phyloP scores from a whole-genome alignment of 2,888 invertebrate species.

The Drosophila diplacantha region DNA sequence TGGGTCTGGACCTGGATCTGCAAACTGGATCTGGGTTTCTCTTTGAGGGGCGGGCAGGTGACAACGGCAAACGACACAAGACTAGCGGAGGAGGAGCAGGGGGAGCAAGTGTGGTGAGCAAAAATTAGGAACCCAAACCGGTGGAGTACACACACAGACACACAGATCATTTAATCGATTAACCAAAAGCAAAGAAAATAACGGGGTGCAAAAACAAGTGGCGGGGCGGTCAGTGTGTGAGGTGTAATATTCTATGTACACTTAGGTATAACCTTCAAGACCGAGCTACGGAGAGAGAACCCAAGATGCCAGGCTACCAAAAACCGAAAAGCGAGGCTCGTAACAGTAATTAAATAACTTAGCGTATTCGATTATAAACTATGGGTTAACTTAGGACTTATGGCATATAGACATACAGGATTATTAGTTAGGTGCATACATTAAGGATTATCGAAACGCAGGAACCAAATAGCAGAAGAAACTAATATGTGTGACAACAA shows the following conservation, averaged over 20 bases:
- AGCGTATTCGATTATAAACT: constrained; percentile 47
- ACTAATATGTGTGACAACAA: constrained; percentile 39
- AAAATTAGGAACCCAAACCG: constrained; percentile 59
- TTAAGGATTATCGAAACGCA: constrained; percentile 26
- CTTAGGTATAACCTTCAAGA: constrained; percentile 43
- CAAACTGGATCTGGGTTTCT: constrained; percentile 7
- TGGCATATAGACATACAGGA: constrained; percentile 30
- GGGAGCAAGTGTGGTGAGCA: constrained; percentile 57
- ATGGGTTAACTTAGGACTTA: constrained; percentile 52
- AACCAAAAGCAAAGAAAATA: constrained; percentile 40
- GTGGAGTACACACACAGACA: constrained; percentile 13
- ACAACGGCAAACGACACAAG: constrained; percentile 69
- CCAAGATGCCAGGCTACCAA: constrained; percentile 46
- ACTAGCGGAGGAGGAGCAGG: constrained; percentile 52
- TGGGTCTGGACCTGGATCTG: constrained; percentile 8
- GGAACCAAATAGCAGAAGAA: constrained; percentile 6
- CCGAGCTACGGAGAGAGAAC: constrained; percentile 55
- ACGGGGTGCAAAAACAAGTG: constrained; percentile 53
- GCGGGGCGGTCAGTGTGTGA: constrained; percentile 33
- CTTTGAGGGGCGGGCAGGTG: constrained; percentile 6
- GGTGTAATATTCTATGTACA: constrained; percentile 32
- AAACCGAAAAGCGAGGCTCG: constrained; percentile 36
- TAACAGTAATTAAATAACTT: constrained; percentile 34
- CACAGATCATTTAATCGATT: constrained; percentile 1
- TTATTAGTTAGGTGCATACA: constrained; percentile 30